Evolutionary conservation across 2,888 invertebrate species (phyloP).

Genomic region (Amphipyra tragopoginis): DNA sequence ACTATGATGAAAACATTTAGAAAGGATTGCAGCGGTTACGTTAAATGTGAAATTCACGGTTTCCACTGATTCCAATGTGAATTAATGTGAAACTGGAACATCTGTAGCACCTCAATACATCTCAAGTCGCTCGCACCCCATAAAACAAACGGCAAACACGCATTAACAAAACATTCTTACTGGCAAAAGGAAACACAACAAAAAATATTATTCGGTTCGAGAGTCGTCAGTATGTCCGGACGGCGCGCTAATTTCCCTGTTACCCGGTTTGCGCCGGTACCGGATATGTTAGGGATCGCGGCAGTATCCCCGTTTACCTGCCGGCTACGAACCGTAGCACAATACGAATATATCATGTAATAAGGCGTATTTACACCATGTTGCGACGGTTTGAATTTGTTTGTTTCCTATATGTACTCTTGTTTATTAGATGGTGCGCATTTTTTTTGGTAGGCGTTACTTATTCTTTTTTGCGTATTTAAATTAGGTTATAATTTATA

Average conservation of each 20-base stretch:
- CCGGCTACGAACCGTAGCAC: slow-evolving; percentile 24
- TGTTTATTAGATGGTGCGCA: not conserved
- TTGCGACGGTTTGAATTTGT: not conserved
- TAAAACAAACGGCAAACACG: slow-evolving; percentile 6
- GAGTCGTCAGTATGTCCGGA: slow-evolving; percentile 46
- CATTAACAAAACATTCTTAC: slow-evolving; percentile 13
- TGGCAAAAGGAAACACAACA: slow-evolving; percentile 38
- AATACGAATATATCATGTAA: slow-evolving; percentile 26
- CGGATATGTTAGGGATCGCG: slow-evolving; percentile 55
- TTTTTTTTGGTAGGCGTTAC: no score
- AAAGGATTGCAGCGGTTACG: no score
- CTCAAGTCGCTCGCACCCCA: not conserved
- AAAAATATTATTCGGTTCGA: slow-evolving; percentile 41
- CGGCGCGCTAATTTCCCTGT: slow-evolving; percentile 69
- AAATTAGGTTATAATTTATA: no score
- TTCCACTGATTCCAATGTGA: no score
- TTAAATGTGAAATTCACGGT: no score
- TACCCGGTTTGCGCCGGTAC: slow-evolving; percentile 58
- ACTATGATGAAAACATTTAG: no score
- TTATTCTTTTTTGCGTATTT: no score
- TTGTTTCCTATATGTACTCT: not conserved
- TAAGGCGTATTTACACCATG: slow-evolving; percentile 6
- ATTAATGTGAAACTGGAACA: no score
- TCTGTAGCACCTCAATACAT: no score
- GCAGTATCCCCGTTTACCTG: slow-evolving; percentile 49